Evolutionary conservation across 2,888 invertebrate species (phyloP).

Genomic region (Clusia tigrina): DNA sequence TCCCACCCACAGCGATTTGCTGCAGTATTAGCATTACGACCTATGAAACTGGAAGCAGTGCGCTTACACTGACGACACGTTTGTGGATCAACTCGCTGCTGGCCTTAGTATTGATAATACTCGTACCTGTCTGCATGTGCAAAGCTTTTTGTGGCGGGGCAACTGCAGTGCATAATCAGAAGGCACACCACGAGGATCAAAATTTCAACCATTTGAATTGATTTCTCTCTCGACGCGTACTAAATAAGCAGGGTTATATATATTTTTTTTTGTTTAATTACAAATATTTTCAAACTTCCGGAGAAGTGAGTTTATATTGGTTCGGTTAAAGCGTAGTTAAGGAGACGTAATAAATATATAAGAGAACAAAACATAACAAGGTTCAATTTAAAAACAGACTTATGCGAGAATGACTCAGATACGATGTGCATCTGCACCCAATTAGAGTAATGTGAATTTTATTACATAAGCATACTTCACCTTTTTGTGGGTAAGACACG

Average conservation of each 20-base stretch:
- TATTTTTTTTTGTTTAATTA: neutral
- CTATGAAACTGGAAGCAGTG: constrained; percentile 52
- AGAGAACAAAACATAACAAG: no score
- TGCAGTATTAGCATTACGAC: no score
- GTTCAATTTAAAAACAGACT: no score
- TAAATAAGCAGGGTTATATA: neutral
- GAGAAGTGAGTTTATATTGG: neutral
- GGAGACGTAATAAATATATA: no score
- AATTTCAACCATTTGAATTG: constrained; percentile 21
- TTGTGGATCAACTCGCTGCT: constrained; percentile 56
- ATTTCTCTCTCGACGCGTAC: constrained; percentile 13
- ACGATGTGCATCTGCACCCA: no score
- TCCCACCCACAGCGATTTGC: neutral
- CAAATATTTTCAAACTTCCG: no score
- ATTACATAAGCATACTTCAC: no score
- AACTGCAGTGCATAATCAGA: neutral
- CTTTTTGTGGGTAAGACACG: no score
- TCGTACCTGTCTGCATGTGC: neutral
- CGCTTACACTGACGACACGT: constrained; percentile 57
- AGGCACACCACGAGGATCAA: constrained; percentile 16
- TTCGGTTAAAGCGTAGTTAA: no score
- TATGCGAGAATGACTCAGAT: no score
- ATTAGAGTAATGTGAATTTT: no score
- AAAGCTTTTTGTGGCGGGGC: neutral
- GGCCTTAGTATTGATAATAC: constrained; percentile 11